phyloP scores from a whole-genome alignment of 2,888 invertebrate genomes.

The Nematopogon swammerdamellus region DNA sequence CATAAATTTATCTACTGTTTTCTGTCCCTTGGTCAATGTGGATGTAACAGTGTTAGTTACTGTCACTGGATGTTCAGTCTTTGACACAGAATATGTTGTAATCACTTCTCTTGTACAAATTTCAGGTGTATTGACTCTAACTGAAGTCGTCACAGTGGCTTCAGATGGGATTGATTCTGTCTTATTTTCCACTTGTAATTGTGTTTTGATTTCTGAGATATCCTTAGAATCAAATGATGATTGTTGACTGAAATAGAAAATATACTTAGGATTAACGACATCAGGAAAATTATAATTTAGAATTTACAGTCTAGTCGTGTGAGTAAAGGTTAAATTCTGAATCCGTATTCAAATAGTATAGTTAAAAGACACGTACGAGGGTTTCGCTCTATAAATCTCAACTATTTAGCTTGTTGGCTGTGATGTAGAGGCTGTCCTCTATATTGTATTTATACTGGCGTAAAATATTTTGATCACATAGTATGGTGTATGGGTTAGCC shows the following conservation, averaged over 20 bases:
- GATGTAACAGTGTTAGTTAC: constrained; percentile 16
- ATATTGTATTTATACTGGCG: constrained; percentile 10
- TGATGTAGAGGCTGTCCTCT: constrained; percentile 22
- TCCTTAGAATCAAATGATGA: not conserved
- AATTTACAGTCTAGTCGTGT: too few relatives aligned
- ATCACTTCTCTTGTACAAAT: constrained; percentile 23
- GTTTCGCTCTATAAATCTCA: too few relatives aligned
- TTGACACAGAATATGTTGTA: constrained; percentile 19
- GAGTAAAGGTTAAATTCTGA: too few relatives aligned
- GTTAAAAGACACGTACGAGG: too few relatives aligned
- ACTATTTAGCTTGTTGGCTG: constrained; percentile 21
- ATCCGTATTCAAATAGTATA: too few relatives aligned
- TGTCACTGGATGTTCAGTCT: constrained; percentile 18
- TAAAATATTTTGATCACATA: not conserved
- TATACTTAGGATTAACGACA: constrained; percentile 8
- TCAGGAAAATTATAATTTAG: too few relatives aligned
- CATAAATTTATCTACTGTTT: not conserved
- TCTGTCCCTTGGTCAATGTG: not conserved
- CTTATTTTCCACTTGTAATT: not conserved
- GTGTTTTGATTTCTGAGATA: not conserved
- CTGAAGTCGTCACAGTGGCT: constrained; percentile 1
- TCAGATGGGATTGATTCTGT: constrained; percentile 1
- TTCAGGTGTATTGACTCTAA: constrained; percentile 11
- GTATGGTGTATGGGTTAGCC: too few relatives aligned
- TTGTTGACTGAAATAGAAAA: not conserved